Base-by-base conservation (phyloP, 1,140 invertebrate species). In the Papilio polyxenes region DNA sequence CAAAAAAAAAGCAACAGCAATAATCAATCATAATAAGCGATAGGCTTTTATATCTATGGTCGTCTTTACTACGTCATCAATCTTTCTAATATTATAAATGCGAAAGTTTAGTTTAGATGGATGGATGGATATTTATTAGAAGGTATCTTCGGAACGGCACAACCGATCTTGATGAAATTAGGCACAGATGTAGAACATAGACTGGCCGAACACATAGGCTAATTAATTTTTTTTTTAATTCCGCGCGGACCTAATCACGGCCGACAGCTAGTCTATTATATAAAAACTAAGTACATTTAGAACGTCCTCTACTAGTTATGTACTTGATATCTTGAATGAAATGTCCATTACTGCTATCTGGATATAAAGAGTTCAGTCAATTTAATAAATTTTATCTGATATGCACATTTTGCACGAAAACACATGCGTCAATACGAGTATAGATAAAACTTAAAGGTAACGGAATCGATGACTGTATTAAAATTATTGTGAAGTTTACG, bases 391-490 rank as follows among this genome's bases (percentile, higher is more conserved):
- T 65, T 65, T 62, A 62, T 62, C 59, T 20, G 59, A 62, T 62
- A 62, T 62, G 59, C 59, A 23, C 59, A 62, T 62, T 23, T 62
- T 62, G n/a, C n/a, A n/a, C 59, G 59, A 62, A 62, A 62, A 62
- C 59, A 62, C 20, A 31, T 62, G 59, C 59, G 59, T 62, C 59
- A 62, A 62, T 62, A 62, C 10, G 20, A 20, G 8, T 3, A 8
- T 20, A n/a, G 59, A 62, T 62, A 62, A 62, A 20, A 56, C n/a
- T 6, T 62, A 62, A 62, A 62, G 3, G 51, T 53, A 53, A 13
- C 20, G 59, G 59, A 62, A 62, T 3, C 59, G n/a, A 62, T 62
- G 59, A 23, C 9, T 62, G 20, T 9, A 62, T 62, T 62, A 62
- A 62, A 62, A 23, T 62, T 62, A 62, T 20, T 10, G 17, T 8